phyloP scores from a whole-genome alignment of 2,113 vertebrate genomes.

The Peucedramus taeniatus region DNA sequence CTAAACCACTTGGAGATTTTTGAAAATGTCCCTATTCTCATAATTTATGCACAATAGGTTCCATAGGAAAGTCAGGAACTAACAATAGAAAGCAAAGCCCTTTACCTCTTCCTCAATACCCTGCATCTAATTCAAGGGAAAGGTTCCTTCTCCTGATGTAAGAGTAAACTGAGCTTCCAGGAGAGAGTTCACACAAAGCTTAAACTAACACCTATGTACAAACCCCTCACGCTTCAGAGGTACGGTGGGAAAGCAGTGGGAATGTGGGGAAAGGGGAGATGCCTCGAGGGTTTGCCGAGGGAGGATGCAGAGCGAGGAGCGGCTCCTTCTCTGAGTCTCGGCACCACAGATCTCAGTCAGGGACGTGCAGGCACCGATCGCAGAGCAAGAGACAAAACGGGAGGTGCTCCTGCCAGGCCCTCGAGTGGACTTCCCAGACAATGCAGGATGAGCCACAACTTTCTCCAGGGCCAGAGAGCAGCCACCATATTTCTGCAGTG shows the following conservation, averaged over 20 bases:
- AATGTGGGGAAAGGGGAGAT: fast-evolving
- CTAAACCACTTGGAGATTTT: not conserved
- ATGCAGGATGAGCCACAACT: not conserved
- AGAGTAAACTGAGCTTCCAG: not conserved
- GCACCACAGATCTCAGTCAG: not conserved
- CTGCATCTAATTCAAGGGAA: not conserved
- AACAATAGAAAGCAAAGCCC: not conserved
- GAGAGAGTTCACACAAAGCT: not conserved
- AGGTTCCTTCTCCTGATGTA: not conserved
- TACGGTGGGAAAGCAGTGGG: fast-evolving
- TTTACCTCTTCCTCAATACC: not conserved
- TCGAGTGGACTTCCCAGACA: fast-evolving
- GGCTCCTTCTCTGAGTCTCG: not conserved
- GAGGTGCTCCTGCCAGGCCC: not conserved
- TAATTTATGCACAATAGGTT: fast-evolving
- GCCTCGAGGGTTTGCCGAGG: not conserved
- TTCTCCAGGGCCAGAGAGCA: not conserved
- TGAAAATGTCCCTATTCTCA: not conserved
- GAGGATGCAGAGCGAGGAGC: fast-evolving
- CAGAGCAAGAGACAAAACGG: not conserved
- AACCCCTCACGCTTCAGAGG: not conserved
- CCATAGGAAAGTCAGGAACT: not conserved
- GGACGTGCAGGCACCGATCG: not conserved
- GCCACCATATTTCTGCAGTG: not conserved
- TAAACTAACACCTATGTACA: not conserved